phyloP scores from a whole-genome alignment of 2,113 vertebrate genomes.

The Rhabdomys dilectus region DNA sequence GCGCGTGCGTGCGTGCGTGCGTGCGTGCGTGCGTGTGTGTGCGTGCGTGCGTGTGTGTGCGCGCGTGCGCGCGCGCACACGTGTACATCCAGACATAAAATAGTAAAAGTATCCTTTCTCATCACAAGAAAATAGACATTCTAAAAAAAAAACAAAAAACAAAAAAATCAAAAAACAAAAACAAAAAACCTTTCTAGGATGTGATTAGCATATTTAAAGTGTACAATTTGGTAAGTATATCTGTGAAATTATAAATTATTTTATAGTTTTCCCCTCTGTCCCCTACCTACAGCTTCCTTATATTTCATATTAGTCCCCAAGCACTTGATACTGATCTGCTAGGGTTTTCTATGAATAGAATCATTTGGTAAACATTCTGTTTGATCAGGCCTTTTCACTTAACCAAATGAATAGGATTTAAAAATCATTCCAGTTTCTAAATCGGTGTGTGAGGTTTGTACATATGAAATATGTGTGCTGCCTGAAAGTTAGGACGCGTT shows the following conservation, averaged over 20 bases:
- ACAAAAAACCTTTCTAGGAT: not conserved
- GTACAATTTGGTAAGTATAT: not conserved
- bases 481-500: not conserved
- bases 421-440: not conserved
- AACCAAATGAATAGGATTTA: not conserved
- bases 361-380: not conserved
- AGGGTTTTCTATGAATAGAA: not conserved
- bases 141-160: too few relatives aligned
- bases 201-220: conserved; percentile 1
- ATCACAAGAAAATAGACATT: conserved; percentile 1
- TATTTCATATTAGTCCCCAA: not conserved
- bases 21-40: not conserved
- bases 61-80: too few relatives aligned
- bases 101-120: not conserved
- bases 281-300: not conserved
- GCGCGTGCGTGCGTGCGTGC: not conserved
- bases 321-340: not conserved
- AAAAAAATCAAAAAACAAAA: not conserved
- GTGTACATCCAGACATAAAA: not conserved
- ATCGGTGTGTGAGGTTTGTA: not conserved
- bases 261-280: not conserved
- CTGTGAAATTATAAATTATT: not conserved
- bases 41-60: not conserved
- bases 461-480: conserved; percentile 2
- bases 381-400: conserved; percentile 27